Evolutionary conservation across 2,888 invertebrate species (phyloP).

Genomic region (Agrilus cyanescens): DNA sequence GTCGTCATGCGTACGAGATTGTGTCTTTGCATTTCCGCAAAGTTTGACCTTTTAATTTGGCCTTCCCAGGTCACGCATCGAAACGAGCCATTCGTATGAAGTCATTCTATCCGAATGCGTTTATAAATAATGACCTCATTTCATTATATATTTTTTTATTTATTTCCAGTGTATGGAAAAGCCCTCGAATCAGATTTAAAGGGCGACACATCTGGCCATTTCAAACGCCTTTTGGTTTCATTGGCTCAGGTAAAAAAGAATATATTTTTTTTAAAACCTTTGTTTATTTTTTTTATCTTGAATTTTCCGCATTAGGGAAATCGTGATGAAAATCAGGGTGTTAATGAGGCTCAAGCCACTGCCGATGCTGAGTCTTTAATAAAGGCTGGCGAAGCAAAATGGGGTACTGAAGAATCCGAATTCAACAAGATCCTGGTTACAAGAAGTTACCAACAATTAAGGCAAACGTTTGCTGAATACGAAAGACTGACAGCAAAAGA

Average conservation of each 20-base stretch:
- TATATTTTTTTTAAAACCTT: constrained; percentile 7
- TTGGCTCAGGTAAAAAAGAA: constrained; percentile 51
- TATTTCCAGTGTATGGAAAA: constrained; percentile 61
- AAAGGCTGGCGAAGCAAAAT: constrained; percentile 68
- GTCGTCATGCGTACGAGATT: no score
- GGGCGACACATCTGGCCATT: constrained; percentile 92
- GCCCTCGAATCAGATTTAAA: constrained; percentile 74
- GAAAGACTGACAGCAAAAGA: constrained; percentile 70
- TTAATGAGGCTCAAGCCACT: constrained; percentile 68
- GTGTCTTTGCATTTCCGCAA: no score
- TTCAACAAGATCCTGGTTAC: constrained; percentile 80
- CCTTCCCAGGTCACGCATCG: no score
- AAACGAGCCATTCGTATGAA: no score
- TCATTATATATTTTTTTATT: neutral
- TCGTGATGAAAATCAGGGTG: constrained; percentile 78
- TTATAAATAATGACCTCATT: neutral
- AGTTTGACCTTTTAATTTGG: no score
- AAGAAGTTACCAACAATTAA: constrained; percentile 80
- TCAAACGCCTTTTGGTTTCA: constrained; percentile 82
- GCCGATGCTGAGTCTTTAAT: constrained; percentile 72
- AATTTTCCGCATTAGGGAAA: constrained; percentile 44
- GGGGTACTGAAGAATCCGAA: constrained; percentile 84
- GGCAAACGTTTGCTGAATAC: constrained; percentile 75
- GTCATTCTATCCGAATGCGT: neutral
- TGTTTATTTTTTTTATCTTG: constrained; percentile 10